A percentile compares a stretch with the other conserved stretches of the same genome.
phyloP scores from a whole-genome alignment of 2,888 invertebrate genomes.

The Drosophila meridiana region DNA sequence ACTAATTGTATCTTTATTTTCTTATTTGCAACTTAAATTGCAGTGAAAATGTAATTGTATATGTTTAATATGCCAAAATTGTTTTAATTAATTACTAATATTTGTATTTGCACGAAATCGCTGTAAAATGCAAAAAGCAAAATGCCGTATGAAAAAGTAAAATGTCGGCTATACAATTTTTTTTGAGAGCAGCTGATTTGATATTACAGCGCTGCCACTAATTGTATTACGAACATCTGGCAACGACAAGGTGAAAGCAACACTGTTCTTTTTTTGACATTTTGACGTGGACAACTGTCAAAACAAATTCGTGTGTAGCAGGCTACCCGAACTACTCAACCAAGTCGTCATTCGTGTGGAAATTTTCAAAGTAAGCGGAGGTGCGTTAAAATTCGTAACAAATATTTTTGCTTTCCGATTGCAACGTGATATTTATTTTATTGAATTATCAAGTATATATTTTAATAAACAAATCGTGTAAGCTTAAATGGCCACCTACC shows the following conservation, averaged over 20 bases:
- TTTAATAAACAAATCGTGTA: not conserved
- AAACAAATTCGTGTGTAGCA: constrained; percentile 53
- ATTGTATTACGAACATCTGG: constrained; percentile 24
- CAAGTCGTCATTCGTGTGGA: constrained; percentile 68
- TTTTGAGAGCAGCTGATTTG: constrained; percentile 29
- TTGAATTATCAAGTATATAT: constrained; percentile 6
- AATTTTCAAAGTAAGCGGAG: constrained; percentile 62
- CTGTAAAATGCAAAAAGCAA: constrained; percentile 27
- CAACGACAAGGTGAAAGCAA: constrained; percentile 30
- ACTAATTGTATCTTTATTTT: not conserved
- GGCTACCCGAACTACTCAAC: constrained; percentile 27
- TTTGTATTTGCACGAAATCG: constrained; percentile 1
- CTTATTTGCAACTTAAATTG: constrained; percentile 2
- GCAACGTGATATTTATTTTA: constrained; percentile 16
- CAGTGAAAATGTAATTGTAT: not conserved
- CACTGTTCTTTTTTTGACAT: constrained; percentile 55
- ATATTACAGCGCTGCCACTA: constrained; percentile 6
- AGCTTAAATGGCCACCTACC: not conserved
- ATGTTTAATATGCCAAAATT: constrained; percentile 3
- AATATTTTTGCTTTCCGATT: not conserved
- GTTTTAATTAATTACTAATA: not conserved
- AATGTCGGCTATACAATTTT: constrained; percentile 33
- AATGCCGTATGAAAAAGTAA: constrained; percentile 53
- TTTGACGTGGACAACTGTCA: constrained; percentile 71
- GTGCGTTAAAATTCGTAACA: constrained; percentile 47